Base-by-base conservation (phyloP, 2,113 vertebrate genomes). In the Perca flavescens region DNA sequence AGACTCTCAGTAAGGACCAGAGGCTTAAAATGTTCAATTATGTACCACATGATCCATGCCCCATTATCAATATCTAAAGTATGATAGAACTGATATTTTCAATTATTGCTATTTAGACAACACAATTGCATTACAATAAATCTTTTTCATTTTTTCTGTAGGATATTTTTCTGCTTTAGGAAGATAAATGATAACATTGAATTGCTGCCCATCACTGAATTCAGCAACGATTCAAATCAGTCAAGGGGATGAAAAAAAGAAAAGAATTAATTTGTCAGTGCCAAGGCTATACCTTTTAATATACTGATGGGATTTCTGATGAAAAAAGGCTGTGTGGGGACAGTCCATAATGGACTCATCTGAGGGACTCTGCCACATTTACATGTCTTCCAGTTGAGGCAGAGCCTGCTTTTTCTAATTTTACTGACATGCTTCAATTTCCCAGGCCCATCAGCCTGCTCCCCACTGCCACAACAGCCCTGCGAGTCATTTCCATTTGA, bases 361-460 rank as follows among this genome's bases (percentile, higher is more conserved):
- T 83, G 74, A 84, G 76, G 73, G 82, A 60, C 86, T 84, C 77
- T 19, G 80, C 47, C 86, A 86, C 90, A 94, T 94, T 94, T 94
- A 93, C 93, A 94, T 92, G 86, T 91, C 86, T 81, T 77, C 86
- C 80, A 63, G 71, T 86, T 68, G 78, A 84, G 75, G 86, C 84
- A 79, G 80, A 60, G 80, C 68, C 72, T 73, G 70, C 74, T 71
- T 90, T 91, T 92, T 93, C 81, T 93, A 92, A 93, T 94, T 94
- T 94, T 90, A 92, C 91, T 94, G 92, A 95, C 92, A 94, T 91
- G 92, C 93, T 95, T 94, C 93, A 94, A 93, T 94, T 95, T 93
- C 83, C 92, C 61, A 28, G 77, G 52, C 74, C 90, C 90, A 90
- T 93, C 91, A 92, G 65, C 62, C 11, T 77, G 10, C 73, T 76